phyloP scores from a whole-genome alignment of 2,113 vertebrate species.

The Ardeotis arabs region DNA sequence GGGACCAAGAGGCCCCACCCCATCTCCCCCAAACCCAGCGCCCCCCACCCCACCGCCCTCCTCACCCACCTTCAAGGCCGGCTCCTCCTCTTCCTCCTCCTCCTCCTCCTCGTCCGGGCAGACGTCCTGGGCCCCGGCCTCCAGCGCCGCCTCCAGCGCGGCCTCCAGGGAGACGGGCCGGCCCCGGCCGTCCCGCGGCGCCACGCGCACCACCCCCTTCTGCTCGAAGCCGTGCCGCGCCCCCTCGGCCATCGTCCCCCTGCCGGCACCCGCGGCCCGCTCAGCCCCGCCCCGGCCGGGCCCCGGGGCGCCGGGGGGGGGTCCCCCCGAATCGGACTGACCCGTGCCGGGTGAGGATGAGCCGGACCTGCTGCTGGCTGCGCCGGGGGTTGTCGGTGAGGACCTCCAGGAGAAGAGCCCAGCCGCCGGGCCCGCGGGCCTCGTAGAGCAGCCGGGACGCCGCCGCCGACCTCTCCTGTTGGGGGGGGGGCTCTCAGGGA shows the following conservation, averaged over 20 bases:
- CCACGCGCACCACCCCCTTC: not conserved
- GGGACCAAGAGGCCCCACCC: too few relatives aligned
- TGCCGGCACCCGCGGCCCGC: not conserved
- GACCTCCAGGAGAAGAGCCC: not conserved
- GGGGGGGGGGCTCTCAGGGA: not conserved
- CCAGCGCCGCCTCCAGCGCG: not conserved
- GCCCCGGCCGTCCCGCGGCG: not conserved
- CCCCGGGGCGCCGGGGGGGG: too few relatives aligned
- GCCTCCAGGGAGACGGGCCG: not conserved
- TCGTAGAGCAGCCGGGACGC: not conserved
- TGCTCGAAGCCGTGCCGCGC: not conserved
- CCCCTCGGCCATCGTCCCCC: not conserved
- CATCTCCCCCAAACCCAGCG: not conserved
- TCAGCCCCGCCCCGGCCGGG: not conserved
- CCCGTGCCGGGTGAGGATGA: not conserved
- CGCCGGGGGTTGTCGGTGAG: not conserved
- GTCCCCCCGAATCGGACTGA: not conserved
- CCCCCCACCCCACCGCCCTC: rapidly evolving
- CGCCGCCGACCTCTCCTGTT: not conserved
- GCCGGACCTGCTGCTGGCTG: not conserved
- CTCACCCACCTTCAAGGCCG: not conserved
- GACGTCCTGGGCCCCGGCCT: not conserved
- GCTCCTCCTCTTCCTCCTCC: not conserved
- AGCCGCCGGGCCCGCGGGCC: not conserved
- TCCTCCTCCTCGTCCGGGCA: not conserved